Evolutionary conservation across 1,140 invertebrate genomes (phyloP), one percentile per base, ranked within the genome.

Genomic region (Argopecten irradians): DNA sequence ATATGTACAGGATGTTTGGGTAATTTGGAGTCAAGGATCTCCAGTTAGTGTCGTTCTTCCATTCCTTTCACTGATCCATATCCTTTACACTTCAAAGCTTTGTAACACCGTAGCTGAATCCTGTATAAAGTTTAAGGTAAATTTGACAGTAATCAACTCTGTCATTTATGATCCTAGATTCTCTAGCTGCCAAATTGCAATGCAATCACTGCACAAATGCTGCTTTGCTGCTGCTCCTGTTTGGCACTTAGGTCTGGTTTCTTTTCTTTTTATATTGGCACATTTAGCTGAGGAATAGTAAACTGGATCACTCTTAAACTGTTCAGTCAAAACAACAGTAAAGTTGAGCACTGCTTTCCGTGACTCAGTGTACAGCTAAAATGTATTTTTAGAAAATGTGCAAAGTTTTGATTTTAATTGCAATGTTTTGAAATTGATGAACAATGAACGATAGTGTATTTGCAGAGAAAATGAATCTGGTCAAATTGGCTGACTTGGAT

Each of bases 331-430:
- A 5, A 71, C 11, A 16, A 71, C n/a, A 28, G n/a, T 71, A 5
- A 71, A 11, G 28, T 71, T 71, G n/a, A 71, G 19, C 11, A 22
- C 22, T 28, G 55, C 28, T 7, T 16, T 3, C 3, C n/a, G 16
- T 71, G 55, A 71, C 55, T 71, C 55, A 71, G n/a, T 5, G 55
- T 71, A 16, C 55, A 71, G 55, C 55, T 71, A 16, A 71, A 71
- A 71, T n/a, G 8, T 71, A 71, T 71, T 71, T 71, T 71, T 28
- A n/a, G 55, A n/a, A 71, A 71, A 71, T 71, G n/a, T 71, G 55
- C 55, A 71, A 71, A 71, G 28, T n/a, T n/a, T 71, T n/a, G n/a
- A n/a, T n/a, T n/a, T n/a, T n/a, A n/a, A n/a, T n/a, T n/a, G n/a
- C n/a, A n/a, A n/a, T n/a, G n/a, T n/a, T n/a, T n/a, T n/a, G n/a